Conservation (phyloP, 2,888 invertebrate species). For the Tridacna crocea region DNA sequence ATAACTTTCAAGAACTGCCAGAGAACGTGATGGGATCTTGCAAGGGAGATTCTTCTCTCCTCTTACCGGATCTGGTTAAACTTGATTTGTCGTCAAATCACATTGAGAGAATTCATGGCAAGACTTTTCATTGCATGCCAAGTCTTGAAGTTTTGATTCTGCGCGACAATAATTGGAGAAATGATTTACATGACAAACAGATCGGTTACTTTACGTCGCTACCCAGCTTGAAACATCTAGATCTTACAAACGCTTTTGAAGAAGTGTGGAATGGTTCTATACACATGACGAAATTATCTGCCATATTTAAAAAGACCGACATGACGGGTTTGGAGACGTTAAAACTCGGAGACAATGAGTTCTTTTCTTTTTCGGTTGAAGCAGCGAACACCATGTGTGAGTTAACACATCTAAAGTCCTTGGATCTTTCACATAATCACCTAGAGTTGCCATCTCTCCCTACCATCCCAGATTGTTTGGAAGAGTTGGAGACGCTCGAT, state of each 20-base stretch:
- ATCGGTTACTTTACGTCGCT: slow-evolving; percentile 61
- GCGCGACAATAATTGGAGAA: slow-evolving; percentile 63
- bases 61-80: slow-evolving; percentile 35
- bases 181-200: slow-evolving; percentile 51
- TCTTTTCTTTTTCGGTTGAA: slow-evolving; percentile 51
- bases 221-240: slow-evolving; percentile 50
- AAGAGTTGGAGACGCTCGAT: slow-evolving; percentile 56
- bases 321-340: slow-evolving; percentile 57
- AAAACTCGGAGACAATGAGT: slow-evolving; percentile 61
- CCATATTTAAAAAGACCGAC: slow-evolving; percentile 52
- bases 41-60: slow-evolving; percentile 28
- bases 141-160: slow-evolving; percentile 58
- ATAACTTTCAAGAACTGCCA: slow-evolving; percentile 61
- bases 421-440: slow-evolving; percentile 63
- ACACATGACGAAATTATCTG: slow-evolving; percentile 60
- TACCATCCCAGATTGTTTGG: slow-evolving; percentile 37
- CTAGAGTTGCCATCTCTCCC: slow-evolving; percentile 44
- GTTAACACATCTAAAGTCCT: slow-evolving; percentile 47
- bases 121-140: slow-evolving; percentile 68
- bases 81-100: slow-evolving; percentile 62
- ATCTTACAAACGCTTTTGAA: slow-evolving; percentile 65
- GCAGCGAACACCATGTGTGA: slow-evolving; percentile 61
- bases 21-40: slow-evolving; percentile 65
- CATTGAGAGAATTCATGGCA: slow-evolving; percentile 64
- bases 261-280: slow-evolving; percentile 53